Conservation (phyloP, 2,888 invertebrate species). For the Ornithoptera alexandrae region DNA sequence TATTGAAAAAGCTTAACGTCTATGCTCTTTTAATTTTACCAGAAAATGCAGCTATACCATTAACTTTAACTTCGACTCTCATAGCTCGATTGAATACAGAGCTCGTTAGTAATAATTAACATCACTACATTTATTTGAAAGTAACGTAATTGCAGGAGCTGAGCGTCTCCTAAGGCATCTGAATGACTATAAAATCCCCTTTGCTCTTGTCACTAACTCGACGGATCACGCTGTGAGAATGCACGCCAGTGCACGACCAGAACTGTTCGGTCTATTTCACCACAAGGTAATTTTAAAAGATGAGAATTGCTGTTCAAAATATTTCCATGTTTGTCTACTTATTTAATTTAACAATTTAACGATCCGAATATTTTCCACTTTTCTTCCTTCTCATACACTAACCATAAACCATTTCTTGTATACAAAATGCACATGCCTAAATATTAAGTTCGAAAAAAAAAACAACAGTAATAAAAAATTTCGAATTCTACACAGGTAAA, state of each 20-base stretch:
- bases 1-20: no score
- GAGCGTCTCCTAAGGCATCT: conserved; percentile 87
- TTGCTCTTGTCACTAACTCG: conserved; percentile 93
- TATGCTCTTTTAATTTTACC: neutral
- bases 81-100: neutral
- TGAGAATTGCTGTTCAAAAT: no score
- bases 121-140: no score
- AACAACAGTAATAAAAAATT: no score
- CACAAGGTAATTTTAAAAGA: conserved; percentile 80
- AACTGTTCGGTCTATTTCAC: conserved; percentile 83
- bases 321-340: no score
- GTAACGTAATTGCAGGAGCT: conserved; percentile 79
- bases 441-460: no score
- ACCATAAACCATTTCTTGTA: no score
- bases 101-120: no score
- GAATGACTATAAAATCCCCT: conserved; percentile 84
- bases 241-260: conserved; percentile 79
- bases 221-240: conserved; percentile 82
- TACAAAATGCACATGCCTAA: no score
- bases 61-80: neutral
- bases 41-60: neutral
- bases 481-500: no score
- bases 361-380: neutral
- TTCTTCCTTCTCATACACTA: neutral
- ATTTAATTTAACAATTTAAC: neutral